A percentile compares a stretch with the other conserved stretches of the same genome.
phyloP scores from a whole-genome alignment of 2,888 invertebrate species.

The Synergus japonicus region DNA sequence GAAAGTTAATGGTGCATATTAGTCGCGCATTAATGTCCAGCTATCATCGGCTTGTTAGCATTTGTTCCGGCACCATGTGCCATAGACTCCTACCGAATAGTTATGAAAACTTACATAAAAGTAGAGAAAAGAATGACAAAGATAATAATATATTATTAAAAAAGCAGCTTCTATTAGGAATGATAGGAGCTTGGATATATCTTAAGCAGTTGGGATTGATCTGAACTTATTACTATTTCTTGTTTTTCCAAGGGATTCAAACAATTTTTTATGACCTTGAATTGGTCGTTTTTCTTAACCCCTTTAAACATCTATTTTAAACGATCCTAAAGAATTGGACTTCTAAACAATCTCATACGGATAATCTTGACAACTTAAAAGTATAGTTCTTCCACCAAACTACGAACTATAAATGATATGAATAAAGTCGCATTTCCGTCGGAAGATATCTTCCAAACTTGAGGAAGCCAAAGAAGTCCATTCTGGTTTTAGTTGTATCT shows the following conservation, averaged over 20 bases:
- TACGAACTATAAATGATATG: neutral
- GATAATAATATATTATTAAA: neutral
- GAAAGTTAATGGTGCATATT: slow-evolving; percentile 62
- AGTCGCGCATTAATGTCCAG: slow-evolving; percentile 56
- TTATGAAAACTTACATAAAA: neutral
- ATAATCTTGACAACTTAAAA: neutral
- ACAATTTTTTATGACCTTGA: too few species aligned
- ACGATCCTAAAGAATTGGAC: too few species aligned
- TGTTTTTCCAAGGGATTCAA: too few species aligned
- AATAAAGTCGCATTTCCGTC: neutral
- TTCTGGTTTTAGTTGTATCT: neutral
- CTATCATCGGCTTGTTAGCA: slow-evolving; percentile 33
- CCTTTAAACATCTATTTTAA: too few species aligned
- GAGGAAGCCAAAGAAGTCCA: neutral
- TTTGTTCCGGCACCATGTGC: slow-evolving; percentile 1
- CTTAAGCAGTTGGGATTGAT: neutral
- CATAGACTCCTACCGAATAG: neutral
- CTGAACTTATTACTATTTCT: too few species aligned
- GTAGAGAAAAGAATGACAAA: neutral
- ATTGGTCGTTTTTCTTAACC: too few species aligned
- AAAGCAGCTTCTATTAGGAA: neutral
- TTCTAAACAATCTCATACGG: neutral
- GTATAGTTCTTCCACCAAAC: neutral
- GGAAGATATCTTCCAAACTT: neutral
- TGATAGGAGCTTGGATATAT: neutral